phyloP scores from a whole-genome alignment of 1,140 invertebrate genomes.

The Sycophila sp. region DNA sequence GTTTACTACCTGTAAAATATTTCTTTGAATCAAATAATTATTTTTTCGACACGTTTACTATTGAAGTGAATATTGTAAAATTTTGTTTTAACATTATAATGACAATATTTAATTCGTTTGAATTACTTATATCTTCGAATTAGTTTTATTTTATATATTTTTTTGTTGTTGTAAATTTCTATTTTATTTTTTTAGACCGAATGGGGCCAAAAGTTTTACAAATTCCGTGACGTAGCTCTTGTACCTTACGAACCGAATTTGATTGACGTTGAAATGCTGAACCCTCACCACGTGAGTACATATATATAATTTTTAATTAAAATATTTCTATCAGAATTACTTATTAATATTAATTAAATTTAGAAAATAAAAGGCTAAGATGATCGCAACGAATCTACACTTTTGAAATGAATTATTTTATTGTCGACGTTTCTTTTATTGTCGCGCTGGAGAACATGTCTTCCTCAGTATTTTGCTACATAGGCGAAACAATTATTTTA shows the following conservation, averaged over 20 bases:
- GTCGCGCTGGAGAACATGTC: too few species aligned
- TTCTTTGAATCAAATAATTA: too few species aligned
- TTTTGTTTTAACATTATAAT: background rate
- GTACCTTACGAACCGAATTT: conserved; percentile 94
- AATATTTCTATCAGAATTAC: conserved; percentile 1
- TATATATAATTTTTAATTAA: conserved; percentile 5
- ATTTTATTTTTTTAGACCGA: conserved; percentile 52
- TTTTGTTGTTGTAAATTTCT: background rate
- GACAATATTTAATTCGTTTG: background rate
- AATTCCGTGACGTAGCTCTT: conserved; percentile 86
- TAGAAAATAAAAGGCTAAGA: too few species aligned
- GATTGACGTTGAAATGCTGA: conserved; percentile 83
- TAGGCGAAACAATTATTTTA: too few species aligned
- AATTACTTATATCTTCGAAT: too few species aligned
- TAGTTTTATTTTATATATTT: background rate
- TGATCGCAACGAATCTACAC: too few species aligned
- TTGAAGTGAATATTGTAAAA: background rate
- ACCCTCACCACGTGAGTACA: conserved; percentile 74
- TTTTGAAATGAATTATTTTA: too few species aligned
- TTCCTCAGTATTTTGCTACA: too few species aligned
- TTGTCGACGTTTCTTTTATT: too few species aligned
- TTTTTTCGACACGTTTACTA: background rate
- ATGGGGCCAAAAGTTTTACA: conserved; percentile 69
- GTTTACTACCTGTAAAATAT: too few species aligned
- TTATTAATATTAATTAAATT: conserved; percentile 15